phyloP scores from a whole-genome alignment of 2,797 vertebrate genomes.

The Sebastes minor region DNA sequence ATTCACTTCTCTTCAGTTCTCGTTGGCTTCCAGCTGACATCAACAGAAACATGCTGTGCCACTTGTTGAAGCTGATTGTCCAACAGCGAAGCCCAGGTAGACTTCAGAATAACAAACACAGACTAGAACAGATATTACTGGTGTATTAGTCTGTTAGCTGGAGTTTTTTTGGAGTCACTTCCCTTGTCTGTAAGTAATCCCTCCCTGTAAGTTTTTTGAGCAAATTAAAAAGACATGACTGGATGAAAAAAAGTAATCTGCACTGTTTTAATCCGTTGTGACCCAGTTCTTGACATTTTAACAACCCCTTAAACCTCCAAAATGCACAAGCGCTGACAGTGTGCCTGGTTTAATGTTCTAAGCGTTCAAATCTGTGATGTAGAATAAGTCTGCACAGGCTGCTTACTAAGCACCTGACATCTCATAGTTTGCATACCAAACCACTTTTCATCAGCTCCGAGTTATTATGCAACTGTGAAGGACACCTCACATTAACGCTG shows the following conservation, averaged over 20 bases:
- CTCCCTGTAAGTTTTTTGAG: constrained; percentile 10
- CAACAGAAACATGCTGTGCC: not conserved
- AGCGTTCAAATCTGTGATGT: constrained; percentile 27
- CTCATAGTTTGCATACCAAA: constrained; percentile 25
- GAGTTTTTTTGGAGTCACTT: not conserved
- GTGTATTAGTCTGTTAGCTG: not conserved
- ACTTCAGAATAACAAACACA: not conserved
- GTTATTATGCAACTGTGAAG: constrained; percentile 3
- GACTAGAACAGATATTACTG: not conserved
- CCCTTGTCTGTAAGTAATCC: not conserved
- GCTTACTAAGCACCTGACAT: not conserved
- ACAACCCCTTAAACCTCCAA: constrained; percentile 33
- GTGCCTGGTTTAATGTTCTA: constrained; percentile 38
- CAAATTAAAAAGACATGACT: constrained; percentile 48
- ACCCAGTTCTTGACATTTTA: constrained; percentile 51
- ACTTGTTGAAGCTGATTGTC: not conserved
- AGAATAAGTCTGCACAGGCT: not conserved
- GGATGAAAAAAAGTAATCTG: constrained; percentile 29
- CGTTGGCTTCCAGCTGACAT: not conserved
- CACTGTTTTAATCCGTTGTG: constrained; percentile 47
- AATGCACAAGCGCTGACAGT: constrained; percentile 33
- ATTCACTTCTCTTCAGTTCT: not conserved
- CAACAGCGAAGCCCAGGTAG: not conserved
- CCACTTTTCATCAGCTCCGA: not conserved
- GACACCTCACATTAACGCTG: not conserved